Evolutionary conservation across 1,140 invertebrate species (phyloP).

Genomic region (Zaprionus tsacasi): DNA sequence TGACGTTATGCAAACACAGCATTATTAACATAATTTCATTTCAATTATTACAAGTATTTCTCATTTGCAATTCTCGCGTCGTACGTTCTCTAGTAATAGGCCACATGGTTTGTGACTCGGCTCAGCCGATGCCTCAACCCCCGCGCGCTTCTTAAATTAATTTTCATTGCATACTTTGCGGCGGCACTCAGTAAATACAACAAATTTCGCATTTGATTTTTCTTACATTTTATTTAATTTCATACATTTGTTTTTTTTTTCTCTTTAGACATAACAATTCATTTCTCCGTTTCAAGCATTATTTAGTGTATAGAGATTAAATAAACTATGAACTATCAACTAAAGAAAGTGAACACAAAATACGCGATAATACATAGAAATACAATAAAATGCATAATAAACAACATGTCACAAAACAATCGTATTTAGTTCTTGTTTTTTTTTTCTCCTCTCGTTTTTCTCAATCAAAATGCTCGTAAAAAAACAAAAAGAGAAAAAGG

Average conservation of each 20-base stretch:
- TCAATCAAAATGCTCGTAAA: constrained; percentile 9
- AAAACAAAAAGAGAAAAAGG: constrained; percentile 23
- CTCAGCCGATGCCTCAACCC: background rate
- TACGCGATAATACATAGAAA: constrained; percentile 69
- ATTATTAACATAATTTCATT: constrained; percentile 57
- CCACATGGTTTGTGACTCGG: background rate
- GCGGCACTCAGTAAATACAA: background rate
- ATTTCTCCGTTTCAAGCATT: constrained; percentile 76
- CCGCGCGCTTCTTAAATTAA: background rate
- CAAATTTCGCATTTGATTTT: constrained; percentile 29
- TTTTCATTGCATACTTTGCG: constrained; percentile 41
- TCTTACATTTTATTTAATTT: constrained; percentile 82
- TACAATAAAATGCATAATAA: constrained; percentile 79
- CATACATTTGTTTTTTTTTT: constrained; percentile 53
- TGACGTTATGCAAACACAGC: constrained; percentile 21
- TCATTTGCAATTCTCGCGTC: constrained; percentile 24
- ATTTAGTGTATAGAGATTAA: constrained; percentile 79
- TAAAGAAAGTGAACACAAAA: constrained; percentile 70
- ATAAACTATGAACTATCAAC: constrained; percentile 75
- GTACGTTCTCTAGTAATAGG: background rate
- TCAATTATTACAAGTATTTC: constrained; percentile 40
- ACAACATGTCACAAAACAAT: constrained; percentile 79
- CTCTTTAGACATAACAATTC: constrained; percentile 80
- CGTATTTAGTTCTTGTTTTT: constrained; percentile 12
- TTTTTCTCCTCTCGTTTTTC: constrained; percentile 35